Evolutionary conservation across 2,797 vertebrate genomes (phyloP), one percentile per base, ranked within the genome.

Genomic region (Tiaroga cobitis): DNA sequence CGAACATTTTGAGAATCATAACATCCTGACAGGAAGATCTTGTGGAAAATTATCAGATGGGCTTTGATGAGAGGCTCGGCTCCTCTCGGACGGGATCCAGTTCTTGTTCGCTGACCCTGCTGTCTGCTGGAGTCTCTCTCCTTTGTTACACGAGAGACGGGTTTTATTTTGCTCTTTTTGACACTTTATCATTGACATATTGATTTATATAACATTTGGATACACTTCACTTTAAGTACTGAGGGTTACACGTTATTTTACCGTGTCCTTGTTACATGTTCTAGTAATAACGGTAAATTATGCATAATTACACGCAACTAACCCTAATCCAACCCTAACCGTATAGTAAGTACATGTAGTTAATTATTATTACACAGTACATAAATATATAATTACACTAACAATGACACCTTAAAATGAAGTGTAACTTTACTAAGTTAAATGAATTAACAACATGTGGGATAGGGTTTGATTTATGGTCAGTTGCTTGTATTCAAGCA

Each of bases 11-110:
- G 96, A 97, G 97, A 97, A 97, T 98, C 98, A 99, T 97, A 99
- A 99, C 97, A 99, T 99, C 98, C 97, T 98, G 96, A 97, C 97
- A 98, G 98, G 98, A 98, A 98, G 95, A 96, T 94, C 94, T 97
- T 94, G 95, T 97, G 97, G 96, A 98, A 98, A 97, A 97, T 96
- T 96, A 97, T 97, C 97, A 96, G 95, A 96, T 93, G 92, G 94
- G 92, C 96, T 97, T 96, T 97, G 96, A 97, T 97, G 97, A 95
- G 87, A 93, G 92, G 94, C 92, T 95, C 93, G 85, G 91, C 93
- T 95, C 86, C 90, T 84, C 89, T 90, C 95, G 90, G 92, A 93
- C 90, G 87, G 85, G 89, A 91, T 92, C 92, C 93, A 92, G 91
- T 77, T 89, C 90, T 9, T 82, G 86, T 56, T 63, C 34, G 2